phyloP scores from a whole-genome alignment of 1,140 invertebrate genomes.

The Zelostemma sp. region DNA sequence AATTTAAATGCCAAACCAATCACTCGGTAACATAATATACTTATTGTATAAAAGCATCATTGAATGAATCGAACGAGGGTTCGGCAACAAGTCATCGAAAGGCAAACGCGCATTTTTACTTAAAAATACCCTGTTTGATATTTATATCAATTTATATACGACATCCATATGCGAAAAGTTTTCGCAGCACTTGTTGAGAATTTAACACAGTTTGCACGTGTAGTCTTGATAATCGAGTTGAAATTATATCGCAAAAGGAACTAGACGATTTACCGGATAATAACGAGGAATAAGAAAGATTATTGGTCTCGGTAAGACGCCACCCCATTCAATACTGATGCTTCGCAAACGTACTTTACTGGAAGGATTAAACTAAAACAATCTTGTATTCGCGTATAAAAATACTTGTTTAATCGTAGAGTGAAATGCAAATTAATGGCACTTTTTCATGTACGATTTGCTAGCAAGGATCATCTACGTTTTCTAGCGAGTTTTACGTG shows the following conservation, averaged over 20 bases:
- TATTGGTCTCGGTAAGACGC: not conserved
- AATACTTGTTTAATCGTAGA: constrained; percentile 22
- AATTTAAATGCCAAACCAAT: not conserved
- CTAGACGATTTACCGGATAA: not conserved
- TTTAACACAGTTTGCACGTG: constrained; percentile 1
- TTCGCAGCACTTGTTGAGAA: constrained; percentile 25
- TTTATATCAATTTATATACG: constrained; percentile 25
- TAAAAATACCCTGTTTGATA: constrained; percentile 36
- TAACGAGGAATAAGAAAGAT: not conserved
- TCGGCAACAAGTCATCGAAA: constrained; percentile 2
- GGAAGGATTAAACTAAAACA: not conserved
- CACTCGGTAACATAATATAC: no score
- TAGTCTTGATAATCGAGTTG: constrained; percentile 7
- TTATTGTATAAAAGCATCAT: no score
- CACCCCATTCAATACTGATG: not conserved
- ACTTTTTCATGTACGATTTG: constrained; percentile 24
- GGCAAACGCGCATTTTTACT: constrained; percentile 16
- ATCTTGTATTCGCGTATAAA: not conserved
- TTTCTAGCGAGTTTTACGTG: constrained; percentile 17
- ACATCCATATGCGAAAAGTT: constrained; percentile 18
- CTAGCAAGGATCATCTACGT: constrained; percentile 19
- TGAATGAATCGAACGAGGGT: no score
- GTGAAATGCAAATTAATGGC: constrained; percentile 33
- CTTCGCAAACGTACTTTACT: not conserved
- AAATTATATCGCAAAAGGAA: not conserved